A percentile compares a stretch with the other conserved stretches of the same genome.
Conservation (phyloP, 1,140 invertebrate genomes). For the Bathynomus jamesi region DNA sequence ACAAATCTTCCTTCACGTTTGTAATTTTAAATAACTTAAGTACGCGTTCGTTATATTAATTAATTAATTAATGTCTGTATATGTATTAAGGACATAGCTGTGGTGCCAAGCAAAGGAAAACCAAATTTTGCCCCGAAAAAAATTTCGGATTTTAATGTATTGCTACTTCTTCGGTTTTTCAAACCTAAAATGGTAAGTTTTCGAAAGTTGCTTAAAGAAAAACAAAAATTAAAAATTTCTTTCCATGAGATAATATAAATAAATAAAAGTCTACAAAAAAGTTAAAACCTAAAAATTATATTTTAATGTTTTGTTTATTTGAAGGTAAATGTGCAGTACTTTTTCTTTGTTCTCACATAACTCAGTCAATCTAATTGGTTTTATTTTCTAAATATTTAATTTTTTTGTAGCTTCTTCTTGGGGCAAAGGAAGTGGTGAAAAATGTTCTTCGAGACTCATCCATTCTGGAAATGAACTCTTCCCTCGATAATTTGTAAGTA, state of each 20-base stretch:
- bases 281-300: background rate
- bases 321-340: background rate
- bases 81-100: background rate
- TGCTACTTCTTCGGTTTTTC: background rate
- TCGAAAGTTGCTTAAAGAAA: background rate
- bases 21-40: background rate
- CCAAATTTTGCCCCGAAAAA: background rate
- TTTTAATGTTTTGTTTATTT: background rate
- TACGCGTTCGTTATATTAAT: background rate
- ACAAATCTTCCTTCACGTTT: background rate
- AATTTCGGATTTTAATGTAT: background rate
- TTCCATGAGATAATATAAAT: background rate
- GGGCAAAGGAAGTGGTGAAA: background rate
- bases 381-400: too few species aligned
- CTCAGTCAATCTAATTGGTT: background rate
- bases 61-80: background rate
- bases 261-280: background rate
- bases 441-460: background rate
- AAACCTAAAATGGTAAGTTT: background rate
- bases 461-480: background rate
- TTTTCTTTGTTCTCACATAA: background rate
- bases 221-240: background rate
- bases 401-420: background rate
- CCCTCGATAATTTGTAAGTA: background rate
- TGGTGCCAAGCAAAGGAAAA: background rate